Percentiles rank a stretch among this genome's conserved stretches.
phyloP scores from a whole-genome alignment of 92 coral and sea anemone genomes.

The Parazoanthus atlanticus region DNA sequence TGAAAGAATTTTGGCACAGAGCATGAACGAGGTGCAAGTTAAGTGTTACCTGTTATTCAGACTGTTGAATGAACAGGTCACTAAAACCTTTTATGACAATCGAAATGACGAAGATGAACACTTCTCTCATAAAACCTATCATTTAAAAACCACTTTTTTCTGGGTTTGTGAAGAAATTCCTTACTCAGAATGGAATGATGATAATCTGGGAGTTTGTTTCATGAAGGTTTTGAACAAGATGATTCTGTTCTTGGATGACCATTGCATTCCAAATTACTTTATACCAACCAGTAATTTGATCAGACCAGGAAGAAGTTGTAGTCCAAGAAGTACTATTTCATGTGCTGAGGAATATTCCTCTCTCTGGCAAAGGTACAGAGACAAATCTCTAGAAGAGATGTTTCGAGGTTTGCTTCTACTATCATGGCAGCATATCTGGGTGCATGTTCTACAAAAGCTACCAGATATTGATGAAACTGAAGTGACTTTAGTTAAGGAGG shows the following conservation, averaged over 20 bases:
- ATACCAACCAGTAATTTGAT: constrained; percentile 22
- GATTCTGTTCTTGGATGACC: constrained; percentile 5
- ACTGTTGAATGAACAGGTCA: neutral
- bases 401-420: neutral
- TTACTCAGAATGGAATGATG: constrained; percentile 26
- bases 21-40: constrained; percentile 14
- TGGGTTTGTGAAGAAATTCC: constrained; percentile 42
- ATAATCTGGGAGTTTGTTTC: constrained; percentile 17
- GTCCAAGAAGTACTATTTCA: neutral
- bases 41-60: constrained; percentile 6
- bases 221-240: constrained; percentile 9
- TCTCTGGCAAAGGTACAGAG: neutral
- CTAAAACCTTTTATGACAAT: neutral
- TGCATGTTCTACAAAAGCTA: neutral
- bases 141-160: constrained; percentile 6
- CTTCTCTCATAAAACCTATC: neutral
- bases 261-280: constrained; percentile 16
- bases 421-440: constrained; percentile 6
- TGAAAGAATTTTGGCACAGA: neutral
- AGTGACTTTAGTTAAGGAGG: neutral
- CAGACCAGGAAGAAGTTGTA: neutral
- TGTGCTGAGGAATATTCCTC: neutral
- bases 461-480: neutral
- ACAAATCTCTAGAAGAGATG: neutral
- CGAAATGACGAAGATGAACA: neutral